Evolutionary conservation across 2,888 invertebrate genomes (phyloP).

Genomic region (Seladonia tumulorum): DNA sequence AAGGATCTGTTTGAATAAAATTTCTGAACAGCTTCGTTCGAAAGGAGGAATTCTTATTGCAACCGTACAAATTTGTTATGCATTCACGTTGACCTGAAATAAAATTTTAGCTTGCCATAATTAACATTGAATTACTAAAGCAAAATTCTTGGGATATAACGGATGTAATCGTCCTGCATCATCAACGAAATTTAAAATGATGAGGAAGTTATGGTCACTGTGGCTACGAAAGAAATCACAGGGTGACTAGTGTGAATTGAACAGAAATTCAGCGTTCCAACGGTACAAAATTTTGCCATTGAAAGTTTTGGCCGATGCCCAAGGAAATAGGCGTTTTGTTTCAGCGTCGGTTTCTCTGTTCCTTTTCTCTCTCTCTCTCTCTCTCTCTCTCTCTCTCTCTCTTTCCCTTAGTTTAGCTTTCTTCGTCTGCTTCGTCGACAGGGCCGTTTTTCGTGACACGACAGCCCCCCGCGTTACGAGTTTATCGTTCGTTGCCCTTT

Average conservation of each 20-base stretch:
- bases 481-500: conserved; percentile 47
- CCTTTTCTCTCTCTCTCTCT: not conserved
- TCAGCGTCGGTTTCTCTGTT: not conserved
- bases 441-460: conserved; percentile 30
- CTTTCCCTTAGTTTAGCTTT: not conserved
- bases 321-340: not conserved
- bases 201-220: not conserved
- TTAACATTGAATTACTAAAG: no score
- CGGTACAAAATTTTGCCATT: not conserved
- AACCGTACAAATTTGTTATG: no score
- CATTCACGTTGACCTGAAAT: no score
- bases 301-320: not conserved
- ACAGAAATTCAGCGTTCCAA: not conserved
- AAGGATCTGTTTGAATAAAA: no score
- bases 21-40: no score
- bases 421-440: not conserved
- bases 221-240: not conserved
- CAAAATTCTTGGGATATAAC: no score
- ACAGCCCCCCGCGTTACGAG: conserved; percentile 17
- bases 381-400: not conserved
- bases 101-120: no score
- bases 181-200: not conserved
- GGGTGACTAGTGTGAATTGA: not conserved
- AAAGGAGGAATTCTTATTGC: no score
- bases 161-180: no score